A percentile compares a stretch with the other conserved stretches of the same genome.
phyloP scores from a whole-genome alignment of 2,888 invertebrate genomes.

The Apantesis nais region DNA sequence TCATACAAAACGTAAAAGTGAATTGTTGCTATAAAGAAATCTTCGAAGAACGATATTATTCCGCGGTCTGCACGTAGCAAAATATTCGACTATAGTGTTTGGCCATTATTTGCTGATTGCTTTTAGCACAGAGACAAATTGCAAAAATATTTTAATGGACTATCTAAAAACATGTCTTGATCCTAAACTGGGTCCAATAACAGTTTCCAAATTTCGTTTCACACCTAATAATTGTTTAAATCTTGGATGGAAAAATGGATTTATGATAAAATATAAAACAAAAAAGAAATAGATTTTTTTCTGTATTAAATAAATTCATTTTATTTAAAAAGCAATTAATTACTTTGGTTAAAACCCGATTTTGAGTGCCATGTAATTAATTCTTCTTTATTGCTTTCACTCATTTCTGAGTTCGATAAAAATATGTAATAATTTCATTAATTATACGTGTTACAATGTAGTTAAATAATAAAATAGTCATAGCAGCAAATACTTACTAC shows the following conservation, averaged over 20 bases:
- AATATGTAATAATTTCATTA: neutral
- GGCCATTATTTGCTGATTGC: constrained; percentile 30
- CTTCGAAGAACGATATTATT: neutral
- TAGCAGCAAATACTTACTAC: neutral
- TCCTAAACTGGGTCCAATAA: constrained; percentile 26
- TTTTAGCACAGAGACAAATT: constrained; percentile 36
- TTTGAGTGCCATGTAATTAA: neutral
- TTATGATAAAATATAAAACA: too few species aligned
- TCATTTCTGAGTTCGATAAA: neutral
- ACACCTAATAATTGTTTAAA: neutral
- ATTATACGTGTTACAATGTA: neutral
- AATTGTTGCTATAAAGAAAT: neutral
- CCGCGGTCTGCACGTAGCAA: constrained; percentile 35
- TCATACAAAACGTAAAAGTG: neutral
- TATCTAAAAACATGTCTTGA: constrained; percentile 24
- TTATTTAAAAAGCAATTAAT: constrained; percentile 4
- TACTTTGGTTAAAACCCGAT: too few species aligned
- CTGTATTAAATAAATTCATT: constrained; percentile 5
- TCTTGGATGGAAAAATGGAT: neutral
- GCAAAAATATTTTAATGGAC: constrained; percentile 20
- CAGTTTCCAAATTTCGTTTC: too few species aligned
- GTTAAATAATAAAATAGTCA: neutral
- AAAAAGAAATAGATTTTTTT: too few species aligned
- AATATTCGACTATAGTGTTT: constrained; percentile 39
- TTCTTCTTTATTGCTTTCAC: neutral